Percentiles rank a stretch among this genome's conserved stretches.
phyloP scores from a whole-genome alignment of 2,888 invertebrate species.

The Laothoe populi region DNA sequence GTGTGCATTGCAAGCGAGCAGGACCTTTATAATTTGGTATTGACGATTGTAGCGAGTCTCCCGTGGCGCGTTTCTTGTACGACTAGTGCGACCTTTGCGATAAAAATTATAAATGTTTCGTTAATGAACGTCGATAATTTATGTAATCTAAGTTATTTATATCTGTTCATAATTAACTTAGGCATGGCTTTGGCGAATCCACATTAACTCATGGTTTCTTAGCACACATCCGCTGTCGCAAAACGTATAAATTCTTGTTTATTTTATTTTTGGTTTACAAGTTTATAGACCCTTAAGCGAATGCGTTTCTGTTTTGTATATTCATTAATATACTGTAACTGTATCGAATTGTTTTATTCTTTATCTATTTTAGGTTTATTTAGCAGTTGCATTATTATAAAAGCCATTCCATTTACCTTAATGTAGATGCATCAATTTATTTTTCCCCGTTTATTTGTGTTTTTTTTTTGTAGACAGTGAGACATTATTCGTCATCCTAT shows the following conservation, averaged over 20 bases:
- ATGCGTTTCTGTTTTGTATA: slow-evolving; percentile 2
- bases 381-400: too few species aligned
- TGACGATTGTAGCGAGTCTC: slow-evolving; percentile 70
- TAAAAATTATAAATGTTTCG: slow-evolving; percentile 49
- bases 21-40: slow-evolving; percentile 79
- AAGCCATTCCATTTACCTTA: too few species aligned
- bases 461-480: too few species aligned
- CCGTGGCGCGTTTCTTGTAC: slow-evolving; percentile 55
- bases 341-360: too few species aligned
- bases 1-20: slow-evolving; percentile 70
- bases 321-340: not conserved
- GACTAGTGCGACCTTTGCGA: slow-evolving; percentile 56
- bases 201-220: slow-evolving; percentile 20
- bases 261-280: slow-evolving; percentile 14
- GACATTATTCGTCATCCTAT: too few species aligned
- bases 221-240: slow-evolving; percentile 6
- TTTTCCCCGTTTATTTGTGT: too few species aligned
- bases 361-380: too few species aligned
- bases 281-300: slow-evolving; percentile 6
- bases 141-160: slow-evolving; percentile 23
- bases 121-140: slow-evolving; percentile 39
- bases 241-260: slow-evolving; percentile 5
- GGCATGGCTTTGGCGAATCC: slow-evolving; percentile 13
- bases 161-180: slow-evolving; percentile 22
- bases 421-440: too few species aligned